Conservation (phyloP, 1,140 invertebrate species). For the Drosophila ananassae region DNA sequence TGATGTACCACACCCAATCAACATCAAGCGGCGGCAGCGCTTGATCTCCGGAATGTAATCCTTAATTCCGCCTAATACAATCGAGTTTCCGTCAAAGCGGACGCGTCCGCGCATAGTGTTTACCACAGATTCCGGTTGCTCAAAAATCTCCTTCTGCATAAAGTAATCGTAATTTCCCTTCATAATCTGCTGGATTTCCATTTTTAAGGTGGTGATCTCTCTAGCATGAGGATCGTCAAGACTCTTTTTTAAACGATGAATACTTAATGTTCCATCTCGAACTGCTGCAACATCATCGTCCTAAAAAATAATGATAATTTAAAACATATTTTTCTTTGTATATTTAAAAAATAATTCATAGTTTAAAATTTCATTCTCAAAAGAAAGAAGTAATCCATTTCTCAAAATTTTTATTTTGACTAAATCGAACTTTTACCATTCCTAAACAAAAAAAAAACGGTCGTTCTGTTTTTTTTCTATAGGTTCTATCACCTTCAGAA, state of each 20-base stretch:
- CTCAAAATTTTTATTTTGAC: no score
- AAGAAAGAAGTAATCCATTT: no score
- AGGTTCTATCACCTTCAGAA: no score
- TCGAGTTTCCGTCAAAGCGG: slow-evolving; percentile 91
- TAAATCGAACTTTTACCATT: no score
- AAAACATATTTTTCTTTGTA: no score
- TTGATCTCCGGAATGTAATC: slow-evolving; percentile 99
- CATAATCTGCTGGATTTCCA: slow-evolving; percentile 99
- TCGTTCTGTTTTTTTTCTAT: no score
- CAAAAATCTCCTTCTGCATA: slow-evolving; percentile 99
- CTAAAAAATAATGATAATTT: slow-evolving; percentile 75
- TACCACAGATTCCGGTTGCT: slow-evolving; percentile 99
- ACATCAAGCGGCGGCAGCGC: slow-evolving; percentile 96
- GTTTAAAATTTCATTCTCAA: no score
- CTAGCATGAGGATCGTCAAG: slow-evolving; percentile 93
- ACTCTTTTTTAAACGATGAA: slow-evolving; percentile 93
- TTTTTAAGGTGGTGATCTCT: slow-evolving; percentile 98
- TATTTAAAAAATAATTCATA: not conserved
- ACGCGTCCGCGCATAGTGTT: slow-evolving; percentile 99
- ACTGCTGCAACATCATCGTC: slow-evolving; percentile 95
- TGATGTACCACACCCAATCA: slow-evolving; percentile 99
- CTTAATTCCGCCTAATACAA: slow-evolving; percentile 88
- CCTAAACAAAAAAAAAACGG: no score
- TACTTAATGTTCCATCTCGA: slow-evolving; percentile 95
- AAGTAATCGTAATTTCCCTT: slow-evolving; percentile 99